A percentile compares a stretch with the other conserved stretches of the same genome.
These are phyloP conservation scores for Cyclophora punctaria DNA, from an alignment of 2,888 invertebrate genomes.

Conservation along the genomic window DNA sequence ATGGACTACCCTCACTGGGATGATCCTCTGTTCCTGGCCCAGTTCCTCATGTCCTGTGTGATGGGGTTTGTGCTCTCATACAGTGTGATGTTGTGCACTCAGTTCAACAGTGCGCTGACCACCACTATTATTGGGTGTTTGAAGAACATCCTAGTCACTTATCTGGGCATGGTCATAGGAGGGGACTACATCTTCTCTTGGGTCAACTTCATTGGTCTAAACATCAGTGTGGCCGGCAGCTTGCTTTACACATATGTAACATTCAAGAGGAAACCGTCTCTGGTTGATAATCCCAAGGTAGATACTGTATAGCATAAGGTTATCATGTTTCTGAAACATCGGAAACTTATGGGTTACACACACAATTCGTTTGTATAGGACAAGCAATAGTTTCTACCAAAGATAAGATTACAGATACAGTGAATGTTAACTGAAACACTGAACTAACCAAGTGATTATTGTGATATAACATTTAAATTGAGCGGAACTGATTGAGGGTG, in stretches of 20 bases:
- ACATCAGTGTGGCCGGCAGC: constrained; percentile 93
- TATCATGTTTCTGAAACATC: constrained; percentile 14
- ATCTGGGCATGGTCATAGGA: constrained; percentile 97
- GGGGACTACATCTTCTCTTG: constrained; percentile 97
- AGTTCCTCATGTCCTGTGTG: constrained; percentile 92
- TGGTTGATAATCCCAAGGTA: constrained; percentile 47
- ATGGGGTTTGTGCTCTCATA: constrained; percentile 98
- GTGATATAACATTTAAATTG: too few relatives aligned
- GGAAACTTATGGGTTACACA: constrained; percentile 21
- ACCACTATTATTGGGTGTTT: constrained; percentile 98
- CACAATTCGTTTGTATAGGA: constrained; percentile 26
- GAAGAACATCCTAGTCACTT: constrained; percentile 98
- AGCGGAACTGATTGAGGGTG: too few relatives aligned
- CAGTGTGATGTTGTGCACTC: constrained; percentile 95
- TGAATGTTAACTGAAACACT: too few relatives aligned
- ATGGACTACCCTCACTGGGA: constrained; percentile 82
- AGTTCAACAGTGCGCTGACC: constrained; percentile 97
- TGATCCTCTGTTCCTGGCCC: constrained; percentile 82
- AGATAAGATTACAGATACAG: constrained; percentile 10
- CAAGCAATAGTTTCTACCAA: constrained; percentile 44
- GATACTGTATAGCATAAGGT: constrained; percentile 53
- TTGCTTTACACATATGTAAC: constrained; percentile 91
- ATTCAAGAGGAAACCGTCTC: constrained; percentile 78
- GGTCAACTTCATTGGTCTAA: constrained; percentile 96
- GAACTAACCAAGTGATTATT: too few relatives aligned